A percentile compares a stretch with the other conserved stretches of the same genome.
phyloP scores from a whole-genome alignment of 23 tunicate species.

The Halocynthia roretzi region DNA sequence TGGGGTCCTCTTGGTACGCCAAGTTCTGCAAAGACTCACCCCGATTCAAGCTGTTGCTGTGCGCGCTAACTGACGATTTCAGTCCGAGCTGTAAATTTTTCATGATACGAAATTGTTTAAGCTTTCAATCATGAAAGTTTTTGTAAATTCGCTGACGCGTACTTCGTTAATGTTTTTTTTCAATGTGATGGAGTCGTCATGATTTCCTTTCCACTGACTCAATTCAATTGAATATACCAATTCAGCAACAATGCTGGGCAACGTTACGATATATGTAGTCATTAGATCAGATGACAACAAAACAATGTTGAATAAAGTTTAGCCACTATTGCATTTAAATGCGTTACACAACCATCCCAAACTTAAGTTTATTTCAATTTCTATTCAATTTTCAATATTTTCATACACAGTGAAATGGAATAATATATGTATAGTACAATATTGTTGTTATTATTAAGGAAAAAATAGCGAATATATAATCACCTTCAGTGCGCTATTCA shows the following conservation, averaged over 20 bases:
- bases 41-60: conserved; percentile 5
- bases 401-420: too few relatives aligned
- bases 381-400: too few relatives aligned
- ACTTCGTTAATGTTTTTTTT: not conserved
- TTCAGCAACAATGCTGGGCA: too few relatives aligned
- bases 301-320: too few relatives aligned
- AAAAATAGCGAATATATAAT: not conserved
- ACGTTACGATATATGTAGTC: too few relatives aligned
- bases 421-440: too few relatives aligned
- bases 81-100: conserved; percentile 11
- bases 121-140: not conserved
- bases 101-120: not conserved
- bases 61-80: conserved; percentile 10
- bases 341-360: too few relatives aligned
- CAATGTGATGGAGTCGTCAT: conserved; percentile 28
- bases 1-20: not conserved
- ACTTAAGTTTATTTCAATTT: too few relatives aligned
- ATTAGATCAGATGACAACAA: too few relatives aligned
- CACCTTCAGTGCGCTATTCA: conserved; percentile 52
- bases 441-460: too few relatives aligned
- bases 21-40: conserved; percentile 10
- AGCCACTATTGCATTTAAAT: too few relatives aligned
- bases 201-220: not conserved
- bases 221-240: conserved; percentile 27
- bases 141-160: too few relatives aligned